Conservation (phyloP, 2,797 vertebrate species). For the Crax fasciolata region DNA sequence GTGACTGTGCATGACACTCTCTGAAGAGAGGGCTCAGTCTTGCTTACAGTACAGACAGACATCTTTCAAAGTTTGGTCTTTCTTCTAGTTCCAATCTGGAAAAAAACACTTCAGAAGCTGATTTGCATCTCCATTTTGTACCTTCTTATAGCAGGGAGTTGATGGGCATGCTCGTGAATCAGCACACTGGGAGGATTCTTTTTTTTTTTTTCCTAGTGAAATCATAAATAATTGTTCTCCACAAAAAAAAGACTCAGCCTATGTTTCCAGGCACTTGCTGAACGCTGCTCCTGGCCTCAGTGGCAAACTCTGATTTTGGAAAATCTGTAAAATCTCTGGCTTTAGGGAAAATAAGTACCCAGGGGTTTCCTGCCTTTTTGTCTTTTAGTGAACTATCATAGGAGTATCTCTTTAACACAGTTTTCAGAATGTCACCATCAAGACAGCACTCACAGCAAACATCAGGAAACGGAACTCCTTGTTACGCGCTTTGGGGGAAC, state of each 20-base stretch:
- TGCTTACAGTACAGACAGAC: neutral
- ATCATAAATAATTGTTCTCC: constrained; percentile 73
- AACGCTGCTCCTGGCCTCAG: constrained; percentile 19
- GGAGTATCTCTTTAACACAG: neutral
- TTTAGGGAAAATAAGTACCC: neutral
- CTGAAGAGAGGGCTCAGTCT: neutral
- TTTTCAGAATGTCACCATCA: neutral
- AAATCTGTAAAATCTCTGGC: neutral
- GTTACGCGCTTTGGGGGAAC: neutral
- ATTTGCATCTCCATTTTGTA: constrained; percentile 54
- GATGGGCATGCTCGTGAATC: constrained; percentile 64
- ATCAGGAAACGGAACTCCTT: neutral
- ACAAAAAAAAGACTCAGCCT: constrained; percentile 49
- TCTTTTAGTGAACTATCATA: neutral
- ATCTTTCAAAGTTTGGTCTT: constrained; percentile 33
- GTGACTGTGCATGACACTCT: rapidly evolving
- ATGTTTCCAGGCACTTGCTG: neutral
- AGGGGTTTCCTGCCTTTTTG: neutral
- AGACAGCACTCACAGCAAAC: neutral
- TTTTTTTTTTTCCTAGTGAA: constrained; percentile 46
- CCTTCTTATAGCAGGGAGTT: constrained; percentile 48
- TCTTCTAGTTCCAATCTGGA: constrained; percentile 26
- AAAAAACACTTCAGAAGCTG: constrained; percentile 20
- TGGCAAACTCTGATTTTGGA: neutral
- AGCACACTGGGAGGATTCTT: constrained; percentile 53